Conservation (phyloP, 1,140 invertebrate species). For the Dendrolimus kikuchii region DNA sequence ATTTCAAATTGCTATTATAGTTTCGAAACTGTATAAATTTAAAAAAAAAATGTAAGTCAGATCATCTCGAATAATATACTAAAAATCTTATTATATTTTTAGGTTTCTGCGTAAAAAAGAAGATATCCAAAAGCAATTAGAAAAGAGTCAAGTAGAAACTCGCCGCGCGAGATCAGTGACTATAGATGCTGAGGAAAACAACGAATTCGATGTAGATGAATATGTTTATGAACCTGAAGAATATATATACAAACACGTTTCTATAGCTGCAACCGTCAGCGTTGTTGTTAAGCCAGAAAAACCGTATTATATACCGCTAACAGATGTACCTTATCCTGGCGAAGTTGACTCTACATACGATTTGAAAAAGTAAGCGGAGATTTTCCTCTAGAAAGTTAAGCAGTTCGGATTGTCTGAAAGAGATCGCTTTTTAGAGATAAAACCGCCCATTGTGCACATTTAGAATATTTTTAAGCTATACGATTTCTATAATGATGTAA, state of each 20-base stretch:
- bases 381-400: background rate
- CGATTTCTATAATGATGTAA: too few species aligned
- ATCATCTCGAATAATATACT: too few species aligned
- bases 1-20: too few species aligned
- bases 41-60: too few species aligned
- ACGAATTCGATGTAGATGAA: constrained; percentile 45
- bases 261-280: constrained; percentile 18
- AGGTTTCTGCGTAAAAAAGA: constrained; percentile 50
- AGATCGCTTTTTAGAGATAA: too few species aligned
- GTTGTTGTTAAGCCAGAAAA: constrained; percentile 28
- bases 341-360: constrained; percentile 51
- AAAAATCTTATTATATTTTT: constrained; percentile 2
- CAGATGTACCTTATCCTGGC: constrained; percentile 48
- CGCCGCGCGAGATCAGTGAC: constrained; percentile 11
- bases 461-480: too few species aligned
- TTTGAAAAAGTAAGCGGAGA: constrained; percentile 38
- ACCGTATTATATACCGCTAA: constrained; percentile 42
- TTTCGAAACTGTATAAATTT: too few species aligned
- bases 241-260: constrained; percentile 23
- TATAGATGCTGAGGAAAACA: constrained; percentile 25
- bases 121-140: constrained; percentile 39
- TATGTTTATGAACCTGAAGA: constrained; percentile 43
- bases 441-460: too few species aligned
- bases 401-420: background rate
- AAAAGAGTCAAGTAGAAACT: constrained; percentile 19